Percentiles rank a stretch among this genome's conserved stretches.
Evolutionary conservation across 2,888 invertebrate species (phyloP).

Genomic region (Oscheius sp.): DNA sequence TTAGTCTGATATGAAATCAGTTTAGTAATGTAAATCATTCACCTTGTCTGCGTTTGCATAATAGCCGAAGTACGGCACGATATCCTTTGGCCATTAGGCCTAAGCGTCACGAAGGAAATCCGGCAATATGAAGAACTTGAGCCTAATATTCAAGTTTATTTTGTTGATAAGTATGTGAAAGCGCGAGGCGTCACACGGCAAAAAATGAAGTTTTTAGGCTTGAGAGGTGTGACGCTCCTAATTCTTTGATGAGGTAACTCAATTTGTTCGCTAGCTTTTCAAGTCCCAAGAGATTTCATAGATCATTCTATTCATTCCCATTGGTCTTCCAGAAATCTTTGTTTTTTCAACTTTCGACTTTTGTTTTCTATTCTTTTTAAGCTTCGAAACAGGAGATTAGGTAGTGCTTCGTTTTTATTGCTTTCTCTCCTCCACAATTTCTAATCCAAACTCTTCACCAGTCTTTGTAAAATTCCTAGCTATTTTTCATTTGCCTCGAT

Average conservation of each 20-base stretch:
- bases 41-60: constrained; percentile 21
- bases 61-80: constrained; percentile 21
- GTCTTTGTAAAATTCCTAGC: too few relatives aligned
- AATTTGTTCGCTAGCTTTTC: constrained; percentile 9
- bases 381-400: too few relatives aligned
- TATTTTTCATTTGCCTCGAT: too few relatives aligned
- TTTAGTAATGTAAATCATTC: constrained; percentile 7
- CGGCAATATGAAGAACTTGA: constrained; percentile 10
- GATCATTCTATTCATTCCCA: background rate
- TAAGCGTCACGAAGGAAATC: constrained; percentile 29
- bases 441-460: too few relatives aligned
- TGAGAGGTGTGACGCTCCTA: background rate
- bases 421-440: too few relatives aligned
- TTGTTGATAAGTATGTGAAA: background rate
- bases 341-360: background rate
- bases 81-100: constrained; percentile 17
- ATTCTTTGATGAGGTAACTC: constrained; percentile 16
- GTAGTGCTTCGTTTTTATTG: too few relatives aligned
- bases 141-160: too few relatives aligned
- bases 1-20: background rate
- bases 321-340: background rate
- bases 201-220: background rate
- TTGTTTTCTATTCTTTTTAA: background rate
- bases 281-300: background rate
- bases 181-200: background rate